A percentile compares a stretch with the other conserved stretches of the same genome.
These are phyloP conservation scores for Centropus bengalensis DNA, from an alignment of 2,113 vertebrate genomes.

Conservation along the genomic window DNA sequence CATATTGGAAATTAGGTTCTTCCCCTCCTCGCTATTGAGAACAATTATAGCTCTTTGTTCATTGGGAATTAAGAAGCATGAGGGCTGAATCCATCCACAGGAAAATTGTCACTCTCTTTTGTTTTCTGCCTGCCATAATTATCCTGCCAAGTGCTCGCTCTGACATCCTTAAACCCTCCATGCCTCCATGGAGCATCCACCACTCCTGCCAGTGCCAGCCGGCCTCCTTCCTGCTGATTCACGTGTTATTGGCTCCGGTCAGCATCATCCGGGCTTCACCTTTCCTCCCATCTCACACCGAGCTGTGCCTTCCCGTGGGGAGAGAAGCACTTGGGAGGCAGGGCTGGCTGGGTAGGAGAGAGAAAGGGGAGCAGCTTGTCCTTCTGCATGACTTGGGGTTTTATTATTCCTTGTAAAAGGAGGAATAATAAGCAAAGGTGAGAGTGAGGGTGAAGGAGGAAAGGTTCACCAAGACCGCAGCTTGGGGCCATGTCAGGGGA, in stretches of 20 bases:
- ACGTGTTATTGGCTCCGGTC: neutral
- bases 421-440: too few relatives aligned
- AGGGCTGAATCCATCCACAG: conserved; percentile 69
- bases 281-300: neutral
- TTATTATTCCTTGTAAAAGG: too few relatives aligned
- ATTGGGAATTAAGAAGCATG: conserved; percentile 66
- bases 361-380: neutral
- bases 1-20: conserved; percentile 69
- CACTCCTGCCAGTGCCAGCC: neutral
- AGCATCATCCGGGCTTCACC: neutral
- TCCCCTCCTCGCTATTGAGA: conserved; percentile 69
- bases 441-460: neutral
- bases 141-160: conserved; percentile 48
- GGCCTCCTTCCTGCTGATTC: conserved; percentile 28
- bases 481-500: neutral
- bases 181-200: neutral
- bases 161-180: conserved; percentile 38
- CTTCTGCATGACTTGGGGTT: rapidly evolving
- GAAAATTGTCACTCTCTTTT: conserved; percentile 68
- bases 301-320: rapidly evolving
- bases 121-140: conserved; percentile 66
- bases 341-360: neutral
- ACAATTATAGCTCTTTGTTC: conserved; percentile 74
- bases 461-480: rapidly evolving
- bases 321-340: neutral